phyloP scores from a whole-genome alignment of 2,797 vertebrate genomes.

The Lepidocolaptes lacrymiger region DNA sequence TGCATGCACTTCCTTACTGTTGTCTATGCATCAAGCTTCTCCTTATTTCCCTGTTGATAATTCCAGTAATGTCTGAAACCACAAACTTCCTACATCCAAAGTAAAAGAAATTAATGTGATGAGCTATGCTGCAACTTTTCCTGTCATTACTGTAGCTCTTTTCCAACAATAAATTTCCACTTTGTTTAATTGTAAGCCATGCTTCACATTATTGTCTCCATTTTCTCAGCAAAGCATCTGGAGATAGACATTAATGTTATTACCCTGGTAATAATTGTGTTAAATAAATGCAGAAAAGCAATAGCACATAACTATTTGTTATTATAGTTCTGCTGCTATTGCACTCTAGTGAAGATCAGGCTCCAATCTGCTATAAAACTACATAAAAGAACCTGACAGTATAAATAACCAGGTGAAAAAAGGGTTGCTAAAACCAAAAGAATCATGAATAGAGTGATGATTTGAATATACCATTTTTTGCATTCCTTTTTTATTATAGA shows the following conservation, averaged over 20 bases:
- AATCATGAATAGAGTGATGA: background rate
- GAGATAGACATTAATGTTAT: background rate
- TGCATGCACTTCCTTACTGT: accelerated
- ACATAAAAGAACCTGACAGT: background rate
- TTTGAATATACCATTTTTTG: background rate
- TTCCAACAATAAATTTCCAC: background rate
- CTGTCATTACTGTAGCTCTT: background rate
- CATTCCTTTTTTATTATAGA: background rate
- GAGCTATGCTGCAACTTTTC: background rate
- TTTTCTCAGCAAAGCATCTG: constrained; percentile 32
- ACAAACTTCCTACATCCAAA: background rate
- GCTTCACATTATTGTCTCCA: background rate
- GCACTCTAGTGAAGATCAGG: constrained; percentile 3
- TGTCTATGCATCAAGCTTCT: background rate
- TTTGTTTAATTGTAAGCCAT: background rate
- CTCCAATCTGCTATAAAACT: background rate
- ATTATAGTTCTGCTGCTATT: constrained; percentile 3
- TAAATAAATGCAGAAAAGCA: constrained; percentile 39
- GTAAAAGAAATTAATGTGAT: background rate
- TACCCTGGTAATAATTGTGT: constrained; percentile 26
- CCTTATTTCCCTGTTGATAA: background rate
- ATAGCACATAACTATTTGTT: constrained; percentile 28
- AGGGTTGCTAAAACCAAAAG: background rate
- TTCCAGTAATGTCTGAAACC: background rate
- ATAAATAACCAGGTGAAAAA: background rate